Conservation (phyloP, 1,140 invertebrate genomes). For the Brachionus rotundiformis region DNA sequence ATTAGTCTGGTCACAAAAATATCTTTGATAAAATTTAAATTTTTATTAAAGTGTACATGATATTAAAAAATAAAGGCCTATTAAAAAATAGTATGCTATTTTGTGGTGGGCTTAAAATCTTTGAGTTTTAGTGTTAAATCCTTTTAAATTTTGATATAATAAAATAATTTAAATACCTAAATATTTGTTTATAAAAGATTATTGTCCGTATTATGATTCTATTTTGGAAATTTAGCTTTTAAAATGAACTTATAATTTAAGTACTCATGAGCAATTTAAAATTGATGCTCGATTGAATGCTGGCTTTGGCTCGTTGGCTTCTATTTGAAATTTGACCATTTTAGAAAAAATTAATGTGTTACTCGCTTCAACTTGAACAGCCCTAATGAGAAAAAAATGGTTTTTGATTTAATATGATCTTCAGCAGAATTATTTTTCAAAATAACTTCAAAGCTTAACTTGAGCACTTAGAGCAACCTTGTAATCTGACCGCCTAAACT, state of each 20-base stretch:
- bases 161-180: not conserved
- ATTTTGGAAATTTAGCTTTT: not conserved
- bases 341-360: not conserved
- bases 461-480: not conserved
- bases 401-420: not conserved
- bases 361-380: not conserved
- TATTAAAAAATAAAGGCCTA: not conserved
- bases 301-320: not conserved
- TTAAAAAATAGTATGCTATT: not conserved
- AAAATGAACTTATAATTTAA: not conserved
- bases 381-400: not conserved
- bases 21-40: not conserved
- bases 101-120: not conserved
- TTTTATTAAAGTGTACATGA: not conserved
- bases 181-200: not conserved
- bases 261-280: not conserved
- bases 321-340: not conserved
- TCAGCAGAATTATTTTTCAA: not conserved
- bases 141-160: not conserved
- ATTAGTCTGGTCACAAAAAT: slow-evolving; percentile 13
- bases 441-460: slow-evolving; percentile 13
- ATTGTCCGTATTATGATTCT: not conserved
- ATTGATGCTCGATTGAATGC: not conserved
- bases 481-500: not conserved
- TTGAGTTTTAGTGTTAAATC: not conserved